Evolutionary conservation across 2,113 vertebrate genomes (phyloP).

Genomic region (Dascyllus trimaculatus): DNA sequence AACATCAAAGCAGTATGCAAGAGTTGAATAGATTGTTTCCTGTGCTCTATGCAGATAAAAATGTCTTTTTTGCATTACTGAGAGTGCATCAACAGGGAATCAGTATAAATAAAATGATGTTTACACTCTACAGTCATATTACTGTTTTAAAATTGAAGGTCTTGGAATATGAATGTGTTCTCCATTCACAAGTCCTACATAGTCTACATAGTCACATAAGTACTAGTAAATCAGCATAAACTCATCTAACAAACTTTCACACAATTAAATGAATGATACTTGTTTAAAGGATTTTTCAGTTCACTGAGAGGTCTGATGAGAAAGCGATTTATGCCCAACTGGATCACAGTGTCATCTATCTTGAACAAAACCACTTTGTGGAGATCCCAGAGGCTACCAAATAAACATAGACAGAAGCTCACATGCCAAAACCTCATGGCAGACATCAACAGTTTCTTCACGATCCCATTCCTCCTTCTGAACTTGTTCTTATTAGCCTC

Average conservation of each 20-base stretch:
- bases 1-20: neutral
- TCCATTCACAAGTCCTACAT: neutral
- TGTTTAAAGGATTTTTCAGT: slow-evolving; percentile 36
- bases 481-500: slow-evolving; percentile 17
- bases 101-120: too few relatives aligned
- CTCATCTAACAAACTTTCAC: neutral
- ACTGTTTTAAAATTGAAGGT: neutral
- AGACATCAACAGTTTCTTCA: slow-evolving; percentile 41
- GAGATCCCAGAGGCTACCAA: slow-evolving; percentile 53
- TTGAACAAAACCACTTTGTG: slow-evolving; percentile 39
- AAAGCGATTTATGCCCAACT: slow-evolving; percentile 47
- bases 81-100: neutral
- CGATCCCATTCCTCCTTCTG: slow-evolving; percentile 26
- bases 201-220: neutral
- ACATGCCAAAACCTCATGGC: slow-evolving; percentile 41
- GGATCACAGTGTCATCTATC: slow-evolving; percentile 62
- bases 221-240: too few relatives aligned
- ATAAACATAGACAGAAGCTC: slow-evolving; percentile 56
- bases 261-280: too few relatives aligned
- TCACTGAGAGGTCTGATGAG: slow-evolving; percentile 42
- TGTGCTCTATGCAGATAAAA: neutral
- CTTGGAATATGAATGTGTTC: neutral
- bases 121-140: too few relatives aligned
- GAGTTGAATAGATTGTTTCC: neutral
- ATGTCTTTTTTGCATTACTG: neutral